A percentile compares a stretch with the other conserved stretches of the same genome.
Evolutionary conservation across 2,888 invertebrate species (phyloP).

Genomic region (Trichogramma evanescens): DNA sequence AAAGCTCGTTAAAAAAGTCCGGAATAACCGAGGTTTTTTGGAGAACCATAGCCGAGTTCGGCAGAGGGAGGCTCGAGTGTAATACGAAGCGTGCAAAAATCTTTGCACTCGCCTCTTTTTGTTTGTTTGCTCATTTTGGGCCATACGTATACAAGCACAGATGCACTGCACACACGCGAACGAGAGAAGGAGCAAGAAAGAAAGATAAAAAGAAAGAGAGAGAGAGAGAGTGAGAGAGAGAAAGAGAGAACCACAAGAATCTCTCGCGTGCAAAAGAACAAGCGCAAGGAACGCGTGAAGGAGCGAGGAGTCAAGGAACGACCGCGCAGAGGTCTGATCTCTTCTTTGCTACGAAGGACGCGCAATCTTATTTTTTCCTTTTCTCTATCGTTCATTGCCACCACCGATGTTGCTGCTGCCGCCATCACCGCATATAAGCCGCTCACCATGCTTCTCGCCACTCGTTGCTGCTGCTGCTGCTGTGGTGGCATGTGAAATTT

Average conservation of each 20-base stretch:
- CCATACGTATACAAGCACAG: too few species aligned
- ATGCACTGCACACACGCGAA: too few species aligned
- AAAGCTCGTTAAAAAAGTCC: too few species aligned
- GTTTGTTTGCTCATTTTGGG: too few species aligned
- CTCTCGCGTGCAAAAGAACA: conserved; percentile 5
- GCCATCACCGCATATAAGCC: too few species aligned
- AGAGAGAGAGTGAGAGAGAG: not conserved
- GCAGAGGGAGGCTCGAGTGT: too few species aligned
- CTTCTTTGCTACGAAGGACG: conserved; percentile 4
- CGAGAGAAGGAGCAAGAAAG: not conserved
- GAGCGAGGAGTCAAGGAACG: conserved; percentile 5
- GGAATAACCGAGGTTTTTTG: too few species aligned
- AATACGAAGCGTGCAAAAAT: too few species aligned
- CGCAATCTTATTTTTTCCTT: not conserved
- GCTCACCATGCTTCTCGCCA: too few species aligned
- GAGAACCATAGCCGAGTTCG: too few species aligned
- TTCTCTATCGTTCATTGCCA: not conserved
- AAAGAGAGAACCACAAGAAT: not conserved
- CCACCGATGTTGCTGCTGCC: too few species aligned
- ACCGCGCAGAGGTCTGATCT: conserved; percentile 7
- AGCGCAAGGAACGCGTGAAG: not conserved
- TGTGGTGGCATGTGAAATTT: not conserved
- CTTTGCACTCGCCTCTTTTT: too few species aligned
- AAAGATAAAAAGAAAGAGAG: not conserved
- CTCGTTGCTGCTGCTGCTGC: not conserved